Evolutionary conservation across 2,113 vertebrate genomes (phyloP).

Genomic region (Gopherus evgoodei): DNA sequence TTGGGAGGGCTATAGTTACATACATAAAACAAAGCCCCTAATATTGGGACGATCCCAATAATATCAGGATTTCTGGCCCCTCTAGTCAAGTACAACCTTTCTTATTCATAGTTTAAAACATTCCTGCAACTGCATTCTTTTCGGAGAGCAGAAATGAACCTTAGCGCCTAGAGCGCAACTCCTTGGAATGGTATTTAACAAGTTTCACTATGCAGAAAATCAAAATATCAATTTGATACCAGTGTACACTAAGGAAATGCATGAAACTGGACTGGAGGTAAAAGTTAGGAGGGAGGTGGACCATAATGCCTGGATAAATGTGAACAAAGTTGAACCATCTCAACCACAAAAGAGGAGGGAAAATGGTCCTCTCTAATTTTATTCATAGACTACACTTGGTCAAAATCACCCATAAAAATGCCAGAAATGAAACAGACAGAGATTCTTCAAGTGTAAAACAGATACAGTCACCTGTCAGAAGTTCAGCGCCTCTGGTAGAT

Average conservation of each 20-base stretch:
- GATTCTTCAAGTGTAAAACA: neutral
- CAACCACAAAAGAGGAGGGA: neutral
- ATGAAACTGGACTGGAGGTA: neutral
- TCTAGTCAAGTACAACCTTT: neutral
- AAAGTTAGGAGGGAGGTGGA: neutral
- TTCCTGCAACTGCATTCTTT: neutral
- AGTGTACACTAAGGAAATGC: neutral
- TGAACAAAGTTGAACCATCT: neutral
- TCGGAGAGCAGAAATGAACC: neutral
- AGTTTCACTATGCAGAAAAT: neutral
- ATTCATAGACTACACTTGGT: neutral
- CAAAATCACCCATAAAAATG: neutral
- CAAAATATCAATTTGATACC: neutral
- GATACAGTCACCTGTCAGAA: neutral
- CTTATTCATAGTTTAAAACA: neutral
- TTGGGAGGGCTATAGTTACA: neutral
- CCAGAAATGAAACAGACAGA: neutral
- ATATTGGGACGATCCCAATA: too few relatives aligned
- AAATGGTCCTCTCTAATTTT: neutral
- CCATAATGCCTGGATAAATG: neutral
- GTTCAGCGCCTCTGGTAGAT: neutral
- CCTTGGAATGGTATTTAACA: neutral
- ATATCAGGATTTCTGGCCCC: neutral
- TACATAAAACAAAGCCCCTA: neutral
- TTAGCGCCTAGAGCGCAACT: neutral